A percentile compares a stretch with the other conserved stretches of the same genome.
Evolutionary conservation across 1,140 invertebrate species (phyloP).

Genomic region (Heterodera schachtii): DNA sequence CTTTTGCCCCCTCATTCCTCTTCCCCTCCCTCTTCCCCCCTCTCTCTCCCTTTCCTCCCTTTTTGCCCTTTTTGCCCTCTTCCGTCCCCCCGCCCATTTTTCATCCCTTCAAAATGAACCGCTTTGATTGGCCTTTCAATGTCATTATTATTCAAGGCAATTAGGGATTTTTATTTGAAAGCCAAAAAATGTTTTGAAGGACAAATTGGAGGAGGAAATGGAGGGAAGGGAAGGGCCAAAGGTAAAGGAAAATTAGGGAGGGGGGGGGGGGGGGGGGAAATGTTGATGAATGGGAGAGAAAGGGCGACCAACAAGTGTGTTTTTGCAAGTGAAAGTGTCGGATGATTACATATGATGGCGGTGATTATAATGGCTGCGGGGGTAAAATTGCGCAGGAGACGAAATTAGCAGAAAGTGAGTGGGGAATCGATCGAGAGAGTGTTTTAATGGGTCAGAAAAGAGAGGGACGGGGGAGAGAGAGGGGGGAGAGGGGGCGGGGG

Average conservation of each 20-base stretch:
- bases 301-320: neutral
- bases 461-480: neutral
- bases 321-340: neutral
- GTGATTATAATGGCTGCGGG: neutral
- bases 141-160: neutral
- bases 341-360: neutral
- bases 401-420: neutral
- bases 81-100: too few species aligned
- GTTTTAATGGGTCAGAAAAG: neutral
- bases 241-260: neutral
- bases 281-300: neutral
- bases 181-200: neutral
- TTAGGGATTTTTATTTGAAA: neutral
- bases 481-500: neutral
- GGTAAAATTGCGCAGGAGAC: neutral
- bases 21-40: too few species aligned
- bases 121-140: neutral
- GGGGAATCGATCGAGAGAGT: neutral
- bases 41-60: too few species aligned
- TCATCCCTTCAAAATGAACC: too few species aligned
- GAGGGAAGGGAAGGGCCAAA: neutral
- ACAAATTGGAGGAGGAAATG: too few species aligned
- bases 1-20: neutral
- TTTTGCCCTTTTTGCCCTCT: too few species aligned
- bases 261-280: too few species aligned